Evolutionary conservation across 2,888 invertebrate genomes (phyloP).

Genomic region (Ectemnius continuus): DNA sequence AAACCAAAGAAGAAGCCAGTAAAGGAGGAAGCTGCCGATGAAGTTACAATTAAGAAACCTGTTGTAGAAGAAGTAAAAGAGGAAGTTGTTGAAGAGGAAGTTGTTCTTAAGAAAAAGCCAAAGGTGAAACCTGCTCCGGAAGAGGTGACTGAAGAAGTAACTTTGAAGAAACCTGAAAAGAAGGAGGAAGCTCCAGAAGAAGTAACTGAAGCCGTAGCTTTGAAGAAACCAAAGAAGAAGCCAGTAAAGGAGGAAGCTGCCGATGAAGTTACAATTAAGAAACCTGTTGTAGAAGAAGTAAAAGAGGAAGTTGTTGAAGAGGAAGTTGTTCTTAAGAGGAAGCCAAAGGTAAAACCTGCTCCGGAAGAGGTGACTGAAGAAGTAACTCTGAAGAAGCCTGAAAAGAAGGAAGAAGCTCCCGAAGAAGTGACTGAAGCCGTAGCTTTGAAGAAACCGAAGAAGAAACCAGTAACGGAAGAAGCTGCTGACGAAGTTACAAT

Average conservation of each 20-base stretch:
- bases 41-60: constrained; percentile 73
- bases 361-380: constrained; percentile 60
- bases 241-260: constrained; percentile 60
- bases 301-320: constrained; percentile 76
- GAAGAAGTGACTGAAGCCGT: constrained; percentile 68
- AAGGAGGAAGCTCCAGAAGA: constrained; percentile 70
- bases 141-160: constrained; percentile 60
- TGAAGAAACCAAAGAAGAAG: constrained; percentile 66
- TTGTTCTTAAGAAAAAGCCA: constrained; percentile 75
- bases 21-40: constrained; percentile 77
- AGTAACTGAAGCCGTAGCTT: constrained; percentile 61
- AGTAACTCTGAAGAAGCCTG: constrained; percentile 59
- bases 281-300: constrained; percentile 68
- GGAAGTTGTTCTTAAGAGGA: constrained; percentile 76
- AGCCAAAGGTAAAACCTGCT: constrained; percentile 71
- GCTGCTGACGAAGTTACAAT: constrained; percentile 61
- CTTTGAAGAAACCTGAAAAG: constrained; percentile 64
- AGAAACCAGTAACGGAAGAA: constrained; percentile 62
- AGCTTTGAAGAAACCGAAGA: constrained; percentile 62
- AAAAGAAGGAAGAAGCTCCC: constrained; percentile 69
- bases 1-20: constrained; percentile 57
- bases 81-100: constrained; percentile 78
- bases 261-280: constrained; percentile 60
- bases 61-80: constrained; percentile 69
- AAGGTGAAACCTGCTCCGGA: constrained; percentile 67